Conservation (phyloP, 2,888 invertebrate species). For the Rapana venosa region DNA sequence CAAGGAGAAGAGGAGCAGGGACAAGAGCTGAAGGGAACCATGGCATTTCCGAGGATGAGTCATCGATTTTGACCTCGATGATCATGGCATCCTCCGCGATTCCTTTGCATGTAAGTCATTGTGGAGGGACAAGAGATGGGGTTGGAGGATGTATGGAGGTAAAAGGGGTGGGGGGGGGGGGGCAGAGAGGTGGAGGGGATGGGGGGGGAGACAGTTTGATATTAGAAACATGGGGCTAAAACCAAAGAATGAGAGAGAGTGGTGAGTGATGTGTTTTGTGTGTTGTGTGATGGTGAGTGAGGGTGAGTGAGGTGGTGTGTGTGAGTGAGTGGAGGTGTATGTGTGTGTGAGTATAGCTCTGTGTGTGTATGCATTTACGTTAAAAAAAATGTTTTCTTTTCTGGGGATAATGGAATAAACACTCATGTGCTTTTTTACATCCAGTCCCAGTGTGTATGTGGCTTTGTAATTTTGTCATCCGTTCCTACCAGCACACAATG, state of each 20-base stretch:
- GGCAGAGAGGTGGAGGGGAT: too few species aligned
- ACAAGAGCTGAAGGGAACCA: conserved; percentile 35
- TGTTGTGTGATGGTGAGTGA: neutral
- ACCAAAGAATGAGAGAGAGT: neutral
- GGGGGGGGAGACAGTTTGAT: too few species aligned
- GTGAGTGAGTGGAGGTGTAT: neutral
- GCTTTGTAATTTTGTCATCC: too few species aligned
- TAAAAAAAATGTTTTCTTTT: too few species aligned
- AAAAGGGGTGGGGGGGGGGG: neutral
- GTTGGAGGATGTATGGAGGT: neutral
- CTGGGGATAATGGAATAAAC: too few species aligned
- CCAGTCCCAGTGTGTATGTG: too few species aligned
- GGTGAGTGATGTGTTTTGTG: neutral
- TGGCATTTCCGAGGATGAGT: conserved; percentile 67
- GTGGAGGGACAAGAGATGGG: neutral
- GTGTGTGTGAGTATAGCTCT: neutral
- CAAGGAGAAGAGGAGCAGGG: neutral
- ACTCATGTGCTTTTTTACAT: too few species aligned
- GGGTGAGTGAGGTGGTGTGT: neutral
- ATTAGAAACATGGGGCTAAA: neutral
- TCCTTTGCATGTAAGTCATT: conserved; percentile 30
- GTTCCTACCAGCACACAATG: too few species aligned
- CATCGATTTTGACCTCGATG: conserved; percentile 71
- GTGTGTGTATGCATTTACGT: too few species aligned
- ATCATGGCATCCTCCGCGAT: conserved; percentile 67